Evolutionary conservation across 2,113 vertebrate species (phyloP).

Genomic region (Castor canadensis): DNA sequence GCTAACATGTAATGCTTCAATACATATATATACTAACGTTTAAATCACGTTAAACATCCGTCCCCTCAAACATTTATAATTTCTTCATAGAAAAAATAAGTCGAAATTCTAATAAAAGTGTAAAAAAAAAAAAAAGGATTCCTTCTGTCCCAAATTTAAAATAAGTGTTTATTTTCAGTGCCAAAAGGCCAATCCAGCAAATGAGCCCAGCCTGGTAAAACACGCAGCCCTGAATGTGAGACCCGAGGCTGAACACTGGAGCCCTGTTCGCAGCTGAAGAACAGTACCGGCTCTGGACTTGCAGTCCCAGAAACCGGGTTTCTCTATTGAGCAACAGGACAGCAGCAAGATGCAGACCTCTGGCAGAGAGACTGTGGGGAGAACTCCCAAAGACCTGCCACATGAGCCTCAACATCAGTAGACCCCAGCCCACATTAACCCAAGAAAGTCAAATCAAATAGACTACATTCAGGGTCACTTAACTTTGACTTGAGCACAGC

Average conservation of each 20-base stretch:
- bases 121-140: background rate
- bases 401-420: background rate
- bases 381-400: background rate
- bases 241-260: background rate
- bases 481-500: background rate
- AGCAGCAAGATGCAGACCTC: background rate
- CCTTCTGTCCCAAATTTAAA: constrained; percentile 34
- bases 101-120: background rate
- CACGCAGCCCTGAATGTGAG: background rate
- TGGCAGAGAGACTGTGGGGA: background rate
- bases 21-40: background rate
- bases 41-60: background rate
- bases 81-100: background rate
- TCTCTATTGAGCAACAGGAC: background rate
- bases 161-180: constrained; percentile 2
- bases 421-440: background rate
- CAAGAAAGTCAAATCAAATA: background rate
- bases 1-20: background rate
- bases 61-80: background rate
- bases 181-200: background rate
- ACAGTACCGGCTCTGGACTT: background rate
- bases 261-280: background rate
- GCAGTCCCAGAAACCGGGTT: no score
- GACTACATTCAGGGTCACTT: background rate
- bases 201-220: background rate